Evolutionary conservation across 2,888 invertebrate genomes (phyloP).

Genomic region (Aricia artaxerxes): DNA sequence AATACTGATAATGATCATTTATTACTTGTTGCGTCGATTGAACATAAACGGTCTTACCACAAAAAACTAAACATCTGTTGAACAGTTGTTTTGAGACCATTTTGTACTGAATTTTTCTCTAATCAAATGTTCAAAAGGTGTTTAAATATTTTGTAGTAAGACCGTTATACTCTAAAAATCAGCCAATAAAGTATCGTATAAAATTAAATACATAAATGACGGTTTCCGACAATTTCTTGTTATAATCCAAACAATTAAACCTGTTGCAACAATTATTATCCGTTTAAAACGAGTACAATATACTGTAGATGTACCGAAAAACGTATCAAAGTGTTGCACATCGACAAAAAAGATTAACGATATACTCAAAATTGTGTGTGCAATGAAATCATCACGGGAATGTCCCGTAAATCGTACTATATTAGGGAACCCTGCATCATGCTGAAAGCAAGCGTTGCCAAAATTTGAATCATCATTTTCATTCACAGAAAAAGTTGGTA

Average conservation of each 20-base stretch:
- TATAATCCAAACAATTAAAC: conserved; percentile 2
- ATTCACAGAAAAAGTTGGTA: conserved; percentile 57
- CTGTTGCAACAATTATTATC: neutral
- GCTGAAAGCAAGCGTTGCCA: conserved; percentile 50
- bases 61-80: too few species aligned
- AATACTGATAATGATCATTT: neutral
- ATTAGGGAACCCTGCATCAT: conserved; percentile 4
- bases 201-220: neutral
- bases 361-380: neutral
- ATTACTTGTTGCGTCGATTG: neutral
- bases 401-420: conserved; percentile 24
- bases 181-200: neutral
- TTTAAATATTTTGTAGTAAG: too few species aligned
- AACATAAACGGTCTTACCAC: too few species aligned
- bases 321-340: neutral
- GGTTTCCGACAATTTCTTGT: neutral
- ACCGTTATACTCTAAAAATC: neutral
- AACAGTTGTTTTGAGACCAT: too few species aligned
- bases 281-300: neutral
- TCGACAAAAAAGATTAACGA: neutral
- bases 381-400: conserved; percentile 8
- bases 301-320: neutral
- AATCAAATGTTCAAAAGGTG: too few species aligned
- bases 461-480: conserved; percentile 66
- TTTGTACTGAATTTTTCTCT: too few species aligned